Percentiles rank a stretch among this genome's conserved stretches.
These are phyloP conservation scores for Syrmaticus mikado DNA, from an alignment of 2,113 vertebrate genomes.

Conservation along the genomic window DNA sequence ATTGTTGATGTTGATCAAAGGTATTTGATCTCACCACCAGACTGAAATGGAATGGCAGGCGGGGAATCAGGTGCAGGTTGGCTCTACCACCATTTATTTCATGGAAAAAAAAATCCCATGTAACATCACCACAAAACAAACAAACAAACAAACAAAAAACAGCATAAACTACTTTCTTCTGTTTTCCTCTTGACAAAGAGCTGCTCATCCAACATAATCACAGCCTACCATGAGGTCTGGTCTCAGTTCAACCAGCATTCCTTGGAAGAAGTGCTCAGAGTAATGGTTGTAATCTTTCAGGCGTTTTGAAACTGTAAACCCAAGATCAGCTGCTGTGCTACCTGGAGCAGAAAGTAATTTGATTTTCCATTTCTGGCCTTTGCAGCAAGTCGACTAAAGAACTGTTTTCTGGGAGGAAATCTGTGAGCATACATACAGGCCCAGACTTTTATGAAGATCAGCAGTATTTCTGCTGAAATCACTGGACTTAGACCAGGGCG, in stretches of 20 bases:
- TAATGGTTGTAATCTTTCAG: neutral
- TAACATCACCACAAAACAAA: too few species aligned
- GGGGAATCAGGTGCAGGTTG: neutral
- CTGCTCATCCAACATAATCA: accelerated
- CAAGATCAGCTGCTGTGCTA: neutral
- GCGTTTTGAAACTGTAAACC: neutral
- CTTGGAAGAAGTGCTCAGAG: neutral
- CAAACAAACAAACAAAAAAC: too few species aligned
- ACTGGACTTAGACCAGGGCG: neutral
- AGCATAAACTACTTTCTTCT: neutral
- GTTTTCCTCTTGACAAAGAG: neutral
- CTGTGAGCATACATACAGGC: accelerated
- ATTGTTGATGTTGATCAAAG: neutral
- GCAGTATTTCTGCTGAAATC: neutral
- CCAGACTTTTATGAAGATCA: neutral
- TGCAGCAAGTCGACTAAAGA: neutral
- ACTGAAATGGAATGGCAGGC: neutral
- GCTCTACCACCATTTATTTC: neutral
- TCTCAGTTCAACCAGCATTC: too few species aligned
- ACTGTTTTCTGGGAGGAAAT: neutral
- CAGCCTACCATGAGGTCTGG: neutral
- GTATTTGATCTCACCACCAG: neutral
- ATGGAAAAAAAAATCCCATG: neutral
- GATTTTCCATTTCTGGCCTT: neutral
- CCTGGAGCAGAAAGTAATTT: neutral